phyloP scores from a whole-genome alignment of 2,888 invertebrate species.

The Drosophila setosimentum region DNA sequence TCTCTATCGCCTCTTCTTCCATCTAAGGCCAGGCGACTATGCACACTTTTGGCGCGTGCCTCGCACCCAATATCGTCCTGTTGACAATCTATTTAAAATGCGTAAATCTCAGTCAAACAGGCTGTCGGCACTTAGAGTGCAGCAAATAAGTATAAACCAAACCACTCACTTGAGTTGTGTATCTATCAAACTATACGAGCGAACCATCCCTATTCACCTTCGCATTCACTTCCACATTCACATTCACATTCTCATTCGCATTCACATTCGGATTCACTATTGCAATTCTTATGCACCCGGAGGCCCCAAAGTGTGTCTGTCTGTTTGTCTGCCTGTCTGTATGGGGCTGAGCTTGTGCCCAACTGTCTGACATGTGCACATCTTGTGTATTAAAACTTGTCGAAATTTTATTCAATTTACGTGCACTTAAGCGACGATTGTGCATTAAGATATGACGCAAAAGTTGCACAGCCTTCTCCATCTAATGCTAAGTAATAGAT shows the following conservation, averaged over 20 bases:
- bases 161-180: constrained; percentile 51
- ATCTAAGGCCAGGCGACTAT: constrained; percentile 1
- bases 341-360: constrained; percentile 6
- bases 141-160: constrained; percentile 30
- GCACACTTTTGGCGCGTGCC: constrained; percentile 48
- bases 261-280: constrained; percentile 17
- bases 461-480: constrained; percentile 29
- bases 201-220: constrained; percentile 24
- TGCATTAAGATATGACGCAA: constrained; percentile 75
- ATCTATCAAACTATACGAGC: constrained; percentile 50
- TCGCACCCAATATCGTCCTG: constrained; percentile 40
- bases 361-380: constrained; percentile 51
- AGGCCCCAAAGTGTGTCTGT: constrained; percentile 20
- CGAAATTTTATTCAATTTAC: constrained; percentile 79
- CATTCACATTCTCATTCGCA: constrained; percentile 14
- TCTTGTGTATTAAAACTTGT: constrained; percentile 76
- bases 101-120: constrained; percentile 69
- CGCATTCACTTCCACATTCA: constrained; percentile 9
- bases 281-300: constrained; percentile 32
- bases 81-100: constrained; percentile 70
- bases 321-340: not conserved
- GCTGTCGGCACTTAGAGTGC: constrained; percentile 25
- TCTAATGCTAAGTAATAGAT: constrained; percentile 53
- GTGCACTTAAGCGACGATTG: constrained; percentile 79
- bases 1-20: not conserved